Evolutionary conservation across 2,113 vertebrate genomes (phyloP).

Genomic region (Cranoglanis bouderius): DNA sequence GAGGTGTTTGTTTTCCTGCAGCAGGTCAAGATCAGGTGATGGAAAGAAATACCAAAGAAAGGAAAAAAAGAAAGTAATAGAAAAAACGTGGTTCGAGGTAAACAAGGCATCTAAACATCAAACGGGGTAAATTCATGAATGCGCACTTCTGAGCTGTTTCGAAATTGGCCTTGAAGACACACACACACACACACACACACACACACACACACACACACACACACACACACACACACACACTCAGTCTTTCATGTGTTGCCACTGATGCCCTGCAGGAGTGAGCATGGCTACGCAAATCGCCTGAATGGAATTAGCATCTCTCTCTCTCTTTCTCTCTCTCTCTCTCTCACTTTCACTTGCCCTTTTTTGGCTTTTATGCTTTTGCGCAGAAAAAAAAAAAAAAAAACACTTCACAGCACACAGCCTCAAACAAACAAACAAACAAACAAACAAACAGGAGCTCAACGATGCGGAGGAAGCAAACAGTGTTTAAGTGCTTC

Average conservation of each 20-base stretch:
- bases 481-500: background rate
- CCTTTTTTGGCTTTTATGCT: background rate
- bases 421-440: background rate
- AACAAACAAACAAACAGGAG: no score
- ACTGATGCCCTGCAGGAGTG: conserved; percentile 50
- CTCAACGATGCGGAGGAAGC: background rate
- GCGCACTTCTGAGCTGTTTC: conserved; percentile 8
- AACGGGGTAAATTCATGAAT: conserved; percentile 32
- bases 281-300: conserved; percentile 53
- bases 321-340: background rate
- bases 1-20: background rate
- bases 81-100: background rate
- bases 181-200: conserved; percentile 8
- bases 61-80: background rate
- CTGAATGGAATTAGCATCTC: conserved; percentile 57
- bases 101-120: conserved; percentile 38
- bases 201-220: background rate
- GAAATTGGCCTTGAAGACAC: conserved; percentile 29
- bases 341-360: background rate
- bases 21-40: conserved; percentile 9
- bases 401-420: background rate
- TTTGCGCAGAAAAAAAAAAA: background rate
- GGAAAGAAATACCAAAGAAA: background rate
- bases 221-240: conserved; percentile 11
- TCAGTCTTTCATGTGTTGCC: conserved; percentile 53